phyloP scores from a whole-genome alignment of 2,888 invertebrate species.

The Hydropsyche betteni region DNA sequence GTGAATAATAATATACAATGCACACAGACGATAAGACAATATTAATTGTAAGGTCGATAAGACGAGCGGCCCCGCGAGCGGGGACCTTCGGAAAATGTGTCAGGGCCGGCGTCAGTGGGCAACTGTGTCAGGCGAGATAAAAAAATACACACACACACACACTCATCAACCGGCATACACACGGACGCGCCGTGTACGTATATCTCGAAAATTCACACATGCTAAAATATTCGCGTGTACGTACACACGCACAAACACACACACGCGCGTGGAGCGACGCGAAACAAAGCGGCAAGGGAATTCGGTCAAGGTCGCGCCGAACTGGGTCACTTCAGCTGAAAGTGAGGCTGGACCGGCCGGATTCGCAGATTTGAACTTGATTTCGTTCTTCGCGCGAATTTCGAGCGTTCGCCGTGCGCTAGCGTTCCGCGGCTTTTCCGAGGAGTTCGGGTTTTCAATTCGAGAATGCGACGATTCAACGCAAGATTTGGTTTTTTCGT shows the following conservation, averaged over 20 bases:
- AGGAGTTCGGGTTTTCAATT: too few species aligned
- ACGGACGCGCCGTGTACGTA: too few species aligned
- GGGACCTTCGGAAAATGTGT: slow-evolving; percentile 51
- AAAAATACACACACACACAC: slow-evolving; percentile 43
- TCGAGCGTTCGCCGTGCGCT: too few species aligned
- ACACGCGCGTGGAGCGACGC: too few species aligned
- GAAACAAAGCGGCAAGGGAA: slow-evolving; percentile 56
- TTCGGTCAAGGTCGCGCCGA: slow-evolving; percentile 67
- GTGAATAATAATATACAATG: slow-evolving; percentile 4
- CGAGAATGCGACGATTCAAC: too few species aligned
- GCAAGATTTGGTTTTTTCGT: too few species aligned
- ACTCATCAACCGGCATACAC: not conserved
- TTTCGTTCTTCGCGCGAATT: too few species aligned
- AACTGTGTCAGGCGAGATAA: slow-evolving; percentile 62
- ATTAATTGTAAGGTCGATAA: slow-evolving; percentile 44
- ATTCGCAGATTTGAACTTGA: slow-evolving; percentile 53
- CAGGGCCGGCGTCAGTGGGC: slow-evolving; percentile 53
- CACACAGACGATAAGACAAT: slow-evolving; percentile 47
- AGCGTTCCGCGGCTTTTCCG: too few species aligned
- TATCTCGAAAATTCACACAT: too few species aligned
- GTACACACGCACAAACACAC: too few species aligned
- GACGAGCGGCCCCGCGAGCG: slow-evolving; percentile 45
- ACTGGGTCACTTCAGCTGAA: slow-evolving; percentile 58
- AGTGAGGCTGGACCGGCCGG: slow-evolving; percentile 59
- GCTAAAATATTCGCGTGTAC: too few species aligned